A percentile compares a stretch with the other conserved stretches of the same genome.
phyloP scores from a whole-genome alignment of 2,113 vertebrate genomes.

The Hypomesus transpacificus region DNA sequence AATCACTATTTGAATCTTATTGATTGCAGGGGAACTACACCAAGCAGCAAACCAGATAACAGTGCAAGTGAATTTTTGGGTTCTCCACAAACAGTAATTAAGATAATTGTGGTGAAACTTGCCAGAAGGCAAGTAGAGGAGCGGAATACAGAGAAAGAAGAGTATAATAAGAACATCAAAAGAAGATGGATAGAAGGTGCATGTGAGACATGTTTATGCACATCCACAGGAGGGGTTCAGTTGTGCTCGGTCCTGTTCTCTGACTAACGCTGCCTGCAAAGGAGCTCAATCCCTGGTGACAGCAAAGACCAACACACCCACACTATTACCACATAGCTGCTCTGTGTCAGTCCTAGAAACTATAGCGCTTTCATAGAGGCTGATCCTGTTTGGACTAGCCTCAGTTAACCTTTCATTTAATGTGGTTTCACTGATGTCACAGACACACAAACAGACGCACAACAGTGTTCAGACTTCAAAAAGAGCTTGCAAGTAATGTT shows the following conservation, averaged over 20 bases:
- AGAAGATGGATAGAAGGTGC: background rate
- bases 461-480: background rate
- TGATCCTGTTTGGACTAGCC: slow-evolving; percentile 11
- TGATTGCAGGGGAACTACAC: too few species aligned
- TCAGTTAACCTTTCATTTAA: slow-evolving; percentile 2
- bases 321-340: slow-evolving; percentile 5
- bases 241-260: slow-evolving; percentile 9
- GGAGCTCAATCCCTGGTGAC: slow-evolving; percentile 8
- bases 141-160: background rate
- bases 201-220: background rate
- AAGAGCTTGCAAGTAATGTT: background rate
- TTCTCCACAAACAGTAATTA: too few species aligned
- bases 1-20: too few species aligned
- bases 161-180: background rate
- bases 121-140: background rate
- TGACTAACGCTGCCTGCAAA: slow-evolving; percentile 25
- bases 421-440: slow-evolving; percentile 14
- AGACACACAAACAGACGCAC: background rate
- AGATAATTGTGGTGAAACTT: too few species aligned
- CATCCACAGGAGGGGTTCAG: background rate
- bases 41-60: too few species aligned
- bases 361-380: background rate
- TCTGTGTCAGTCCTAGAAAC: background rate
- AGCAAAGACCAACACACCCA: slow-evolving; percentile 38
- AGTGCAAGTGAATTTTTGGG: too few species aligned